These are phyloP conservation scores for Aphelinus atriplicis DNA, from an alignment of 1,140 invertebrate species.

Conservation along the genomic window DNA sequence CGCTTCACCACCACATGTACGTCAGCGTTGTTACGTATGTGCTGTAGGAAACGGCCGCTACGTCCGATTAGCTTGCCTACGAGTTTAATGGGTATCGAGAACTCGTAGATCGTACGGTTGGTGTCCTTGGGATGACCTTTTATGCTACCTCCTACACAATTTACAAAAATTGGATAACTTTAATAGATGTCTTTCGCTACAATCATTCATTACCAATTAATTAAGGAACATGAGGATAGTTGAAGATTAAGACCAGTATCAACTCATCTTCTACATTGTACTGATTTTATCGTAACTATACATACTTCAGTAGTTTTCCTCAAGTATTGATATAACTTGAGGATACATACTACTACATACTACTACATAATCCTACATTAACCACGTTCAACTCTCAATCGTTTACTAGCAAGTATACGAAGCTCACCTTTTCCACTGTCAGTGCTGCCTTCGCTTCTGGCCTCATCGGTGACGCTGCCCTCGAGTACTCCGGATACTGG, in stretches of 20 bases:
- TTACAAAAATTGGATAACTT: constrained; percentile 27
- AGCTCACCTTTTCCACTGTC: constrained; percentile 63
- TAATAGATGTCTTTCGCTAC: background rate
- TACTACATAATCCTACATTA: too few relatives aligned
- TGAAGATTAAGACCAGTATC: too few relatives aligned
- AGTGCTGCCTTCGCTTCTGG: constrained; percentile 62
- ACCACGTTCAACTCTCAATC: background rate
- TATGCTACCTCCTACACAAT: constrained; percentile 70
- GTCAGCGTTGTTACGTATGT: constrained; percentile 81
- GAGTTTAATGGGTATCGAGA: constrained; percentile 80
- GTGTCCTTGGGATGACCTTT: constrained; percentile 64
- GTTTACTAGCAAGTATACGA: constrained; percentile 3
- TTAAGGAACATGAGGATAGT: too few relatives aligned
- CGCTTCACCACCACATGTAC: constrained; percentile 82
- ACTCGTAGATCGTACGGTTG: constrained; percentile 72
- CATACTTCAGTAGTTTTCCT: too few relatives aligned
- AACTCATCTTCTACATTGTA: too few relatives aligned
- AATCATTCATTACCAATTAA: background rate
- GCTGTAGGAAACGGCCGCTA: constrained; percentile 82
- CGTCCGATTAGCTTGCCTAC: constrained; percentile 90
- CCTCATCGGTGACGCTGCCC: constrained; percentile 64
- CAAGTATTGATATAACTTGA: too few relatives aligned
- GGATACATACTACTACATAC: too few relatives aligned
- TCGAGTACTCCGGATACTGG: constrained; percentile 64
- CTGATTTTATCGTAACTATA: too few relatives aligned